Base-by-base conservation (phyloP, 2,888 invertebrate genomes). In the Mactromeris polynyma region DNA sequence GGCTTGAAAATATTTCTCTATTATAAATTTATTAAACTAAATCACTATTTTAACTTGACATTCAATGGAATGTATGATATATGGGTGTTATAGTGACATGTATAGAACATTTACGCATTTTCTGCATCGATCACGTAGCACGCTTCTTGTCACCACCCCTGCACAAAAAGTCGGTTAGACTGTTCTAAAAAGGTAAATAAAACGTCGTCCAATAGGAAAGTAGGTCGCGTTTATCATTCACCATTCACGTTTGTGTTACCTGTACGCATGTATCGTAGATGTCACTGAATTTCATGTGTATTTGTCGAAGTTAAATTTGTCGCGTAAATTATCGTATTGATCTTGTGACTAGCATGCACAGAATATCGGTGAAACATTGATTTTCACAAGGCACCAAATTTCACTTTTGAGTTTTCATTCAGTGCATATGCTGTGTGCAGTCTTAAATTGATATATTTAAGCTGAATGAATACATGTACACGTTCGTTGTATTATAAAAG, bases 171-270 rank as follows among this genome's bases (percentile, higher is more conserved):
- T 26, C 26, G 38, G 51, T 38, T 87, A 54, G 87, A 83, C 79
- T 87, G 33, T 36, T 64, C 87, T 31, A 33, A 51, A 84, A 84
- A 88, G 80, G 88, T 84, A 84, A 88, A 88, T 69, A 83, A 88
- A 83, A 36, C n/a, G 31, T 31, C 38, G 31, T 31, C 88, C 88
- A 88, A 88, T 88, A 81, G 51, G 54, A 82, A 77, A 46, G 36
- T 26, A 26, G n/a, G 46, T 33, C 17, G 40, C n/a, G 38, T 31
- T 58, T 64, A 79, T 86, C 81, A 81, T 80, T 81, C 81, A 19
- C 51, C 73, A 64, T 78, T 86, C 86, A 69, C 86, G 86, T 86
- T 42, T 33, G 17, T 7, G 0, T 2, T 73, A 73, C 73, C 73
- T 73, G 73, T 73, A 73, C 73, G 36, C 73, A 36, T 31, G 73